A percentile compares a stretch with the other conserved stretches of the same genome.
These are phyloP conservation scores for Lacerta bilineata DNA, from an alignment of 2,797 vertebrate species.

Conservation along the genomic window DNA sequence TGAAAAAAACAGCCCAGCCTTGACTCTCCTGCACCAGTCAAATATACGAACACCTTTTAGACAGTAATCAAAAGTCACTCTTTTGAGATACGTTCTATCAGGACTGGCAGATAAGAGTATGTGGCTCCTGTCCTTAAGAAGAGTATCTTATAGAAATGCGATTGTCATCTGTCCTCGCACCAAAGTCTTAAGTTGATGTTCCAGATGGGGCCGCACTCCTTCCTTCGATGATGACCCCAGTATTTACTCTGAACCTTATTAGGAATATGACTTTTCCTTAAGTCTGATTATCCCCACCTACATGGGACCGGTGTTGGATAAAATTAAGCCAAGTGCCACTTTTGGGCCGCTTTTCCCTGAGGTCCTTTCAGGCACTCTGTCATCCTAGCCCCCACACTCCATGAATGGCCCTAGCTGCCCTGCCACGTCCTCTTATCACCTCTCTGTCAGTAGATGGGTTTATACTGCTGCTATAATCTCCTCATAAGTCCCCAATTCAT, in stretches of 20 bases:
- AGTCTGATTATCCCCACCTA: slow-evolving; percentile 15
- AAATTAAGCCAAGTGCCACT: background rate
- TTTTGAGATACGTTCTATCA: background rate
- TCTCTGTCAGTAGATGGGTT: background rate
- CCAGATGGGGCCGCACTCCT: slow-evolving; percentile 16
- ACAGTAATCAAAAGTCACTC: background rate
- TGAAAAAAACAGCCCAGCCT: background rate
- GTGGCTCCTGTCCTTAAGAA: background rate
- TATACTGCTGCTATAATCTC: background rate
- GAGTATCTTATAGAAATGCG: background rate
- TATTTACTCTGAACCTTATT: slow-evolving; percentile 36
- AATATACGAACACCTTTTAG: background rate
- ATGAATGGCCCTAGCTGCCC: background rate
- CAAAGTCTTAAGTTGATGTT: background rate
- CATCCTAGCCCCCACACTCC: background rate
- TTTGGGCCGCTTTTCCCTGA: background rate
- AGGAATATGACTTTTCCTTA: slow-evolving; percentile 10
- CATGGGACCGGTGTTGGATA: background rate
- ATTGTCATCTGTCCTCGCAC: background rate
- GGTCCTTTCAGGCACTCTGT: background rate
- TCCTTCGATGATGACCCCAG: background rate
- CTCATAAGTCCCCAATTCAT: slow-evolving; percentile 8
- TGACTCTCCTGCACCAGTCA: background rate
- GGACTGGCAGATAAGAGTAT: background rate
- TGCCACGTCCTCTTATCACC: background rate